Evolutionary conservation across 2,888 invertebrate species (phyloP).

Genomic region (Chrysotoxum bicinctum): DNA sequence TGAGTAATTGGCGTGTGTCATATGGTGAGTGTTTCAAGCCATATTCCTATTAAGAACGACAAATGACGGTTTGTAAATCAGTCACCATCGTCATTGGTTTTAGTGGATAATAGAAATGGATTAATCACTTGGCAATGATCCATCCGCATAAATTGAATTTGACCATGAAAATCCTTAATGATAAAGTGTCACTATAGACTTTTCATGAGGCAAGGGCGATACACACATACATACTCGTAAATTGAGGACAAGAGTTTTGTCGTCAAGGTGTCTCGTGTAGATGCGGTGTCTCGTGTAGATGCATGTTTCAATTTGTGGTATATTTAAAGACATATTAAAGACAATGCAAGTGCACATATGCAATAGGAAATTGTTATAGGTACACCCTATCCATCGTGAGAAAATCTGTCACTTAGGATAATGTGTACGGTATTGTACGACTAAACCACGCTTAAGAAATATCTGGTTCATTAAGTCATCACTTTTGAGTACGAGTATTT

Average conservation of each 20-base stretch:
- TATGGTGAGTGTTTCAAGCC: not conserved
- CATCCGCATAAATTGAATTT: conserved; percentile 26
- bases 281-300: no score
- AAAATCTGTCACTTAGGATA: no score
- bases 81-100: not conserved
- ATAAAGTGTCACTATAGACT: not conserved
- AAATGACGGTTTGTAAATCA: conserved; percentile 29
- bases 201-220: conserved; percentile 2
- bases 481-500: not conserved
- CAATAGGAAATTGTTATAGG: no score
- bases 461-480: conserved; percentile 1
- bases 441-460: not conserved
- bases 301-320: not conserved
- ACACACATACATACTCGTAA: not conserved
- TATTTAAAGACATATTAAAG: not conserved
- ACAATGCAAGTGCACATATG: no score
- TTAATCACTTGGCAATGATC: conserved; percentile 39
- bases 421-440: no score
- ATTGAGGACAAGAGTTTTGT: not conserved
- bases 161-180: not conserved
- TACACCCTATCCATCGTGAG: no score
- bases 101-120: not conserved
- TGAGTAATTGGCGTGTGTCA: conserved; percentile 37
- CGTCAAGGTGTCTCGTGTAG: conserved; percentile 1
- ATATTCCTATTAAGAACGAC: conserved; percentile 5